Base-by-base conservation (phyloP, 1,140 invertebrate species). In the Wasmannia auropunctata region DNA sequence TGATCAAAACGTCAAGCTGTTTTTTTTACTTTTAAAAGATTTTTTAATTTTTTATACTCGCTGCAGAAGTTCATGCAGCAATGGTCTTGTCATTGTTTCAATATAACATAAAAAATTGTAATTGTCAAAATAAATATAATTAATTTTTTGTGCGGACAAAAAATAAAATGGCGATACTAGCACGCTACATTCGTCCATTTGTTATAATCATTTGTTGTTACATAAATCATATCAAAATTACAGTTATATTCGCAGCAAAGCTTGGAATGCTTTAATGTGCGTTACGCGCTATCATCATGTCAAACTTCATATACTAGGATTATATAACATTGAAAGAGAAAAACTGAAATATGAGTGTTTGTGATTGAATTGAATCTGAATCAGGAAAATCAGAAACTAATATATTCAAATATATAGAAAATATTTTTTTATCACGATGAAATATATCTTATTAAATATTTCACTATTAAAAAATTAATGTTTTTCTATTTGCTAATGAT, bases 201-300 rank as follows among this genome's bases (percentile, higher is more conserved):
- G 10, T 72, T 14, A 54, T 72, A 72, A 65, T 10, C 31, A 72
- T 22, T 37, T 72, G 11, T 51, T 54, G n/a, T 65, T 40, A 37
- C 11, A 28, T 19, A 67, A 65, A 81, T 54, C 25, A 28, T 72
- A 72, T 16, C 31, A 70, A 70, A 54, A 54, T 69, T 65, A 49
- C 14, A 1, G 28, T 11, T 83, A 69, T 51, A 69, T 51, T 56
- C n/a, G 37, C 62, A 72, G 46, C 22, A 56, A 56, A 67, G 16
- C 31, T 49, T 79, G 60, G 76, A 79, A 79, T 79, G 76, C 40
- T 79, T 74, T 81, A 81, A 46, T 58, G 7, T 58, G 25, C 34
- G 19, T 51, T 49, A 80, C n/a, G 22, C 11, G n/a, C 16, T 70
- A 80, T 51, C 0, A 43, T 81, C 40, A 40, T 54, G 22, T 58